Percentiles rank a stretch among this genome's conserved stretches.
These are phyloP conservation scores for Synanthedon formicaeformis DNA, from an alignment of 2,888 invertebrate species.

Conservation along the genomic window DNA sequence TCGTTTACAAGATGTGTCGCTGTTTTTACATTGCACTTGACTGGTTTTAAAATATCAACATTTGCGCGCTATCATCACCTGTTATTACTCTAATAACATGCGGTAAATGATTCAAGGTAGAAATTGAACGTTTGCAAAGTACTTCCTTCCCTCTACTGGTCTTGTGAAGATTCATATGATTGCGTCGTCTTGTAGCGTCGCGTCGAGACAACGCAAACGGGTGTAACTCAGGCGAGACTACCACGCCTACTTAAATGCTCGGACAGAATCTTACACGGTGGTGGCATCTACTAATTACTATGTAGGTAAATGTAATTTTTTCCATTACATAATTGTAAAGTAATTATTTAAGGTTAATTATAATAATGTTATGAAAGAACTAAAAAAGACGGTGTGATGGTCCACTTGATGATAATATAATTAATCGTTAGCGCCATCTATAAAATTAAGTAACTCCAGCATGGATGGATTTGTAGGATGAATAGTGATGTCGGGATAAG, in stretches of 20 bases:
- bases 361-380: too few relatives aligned
- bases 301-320: too few relatives aligned
- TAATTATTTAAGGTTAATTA: too few relatives aligned
- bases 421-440: too few relatives aligned
- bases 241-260: conserved; percentile 12
- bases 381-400: too few relatives aligned
- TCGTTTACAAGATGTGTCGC: too few relatives aligned
- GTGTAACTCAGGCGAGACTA: conserved; percentile 18
- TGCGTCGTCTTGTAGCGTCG: conserved; percentile 9
- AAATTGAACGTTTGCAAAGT: conserved; percentile 16
- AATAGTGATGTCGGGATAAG: background rate
- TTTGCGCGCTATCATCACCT: conserved; percentile 10
- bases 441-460: too few relatives aligned
- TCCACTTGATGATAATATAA: too few relatives aligned
- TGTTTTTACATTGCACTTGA: background rate
- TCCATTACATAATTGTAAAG: too few relatives aligned
- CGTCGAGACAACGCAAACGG: conserved; percentile 14
- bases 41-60: background rate
- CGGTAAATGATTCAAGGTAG: conserved; percentile 18
- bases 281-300: too few relatives aligned
- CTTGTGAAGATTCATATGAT: conserved; percentile 18
- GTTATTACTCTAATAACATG: conserved; percentile 21
- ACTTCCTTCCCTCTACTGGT: conserved; percentile 10
- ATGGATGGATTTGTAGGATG: background rate
- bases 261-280: background rate